Evolutionary conservation across 2,888 invertebrate species (phyloP).

Genomic region (Penaeus monodon): DNA sequence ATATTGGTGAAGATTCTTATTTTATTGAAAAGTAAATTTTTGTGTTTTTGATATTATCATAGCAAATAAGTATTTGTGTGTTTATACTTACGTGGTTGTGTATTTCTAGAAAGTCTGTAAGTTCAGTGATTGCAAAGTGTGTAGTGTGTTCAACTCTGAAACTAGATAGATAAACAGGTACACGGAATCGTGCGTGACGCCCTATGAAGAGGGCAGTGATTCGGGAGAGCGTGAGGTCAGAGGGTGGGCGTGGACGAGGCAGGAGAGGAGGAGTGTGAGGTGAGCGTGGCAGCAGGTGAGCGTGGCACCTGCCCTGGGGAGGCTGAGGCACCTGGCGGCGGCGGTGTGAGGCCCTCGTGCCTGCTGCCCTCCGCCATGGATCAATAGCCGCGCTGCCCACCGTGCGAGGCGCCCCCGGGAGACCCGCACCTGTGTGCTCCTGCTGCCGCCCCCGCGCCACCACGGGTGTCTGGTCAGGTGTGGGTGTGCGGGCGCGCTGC

Average conservation of each 20-base stretch:
- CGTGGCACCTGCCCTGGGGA: constrained; percentile 48
- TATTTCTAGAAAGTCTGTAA: constrained; percentile 26
- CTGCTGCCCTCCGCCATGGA: constrained; percentile 56
- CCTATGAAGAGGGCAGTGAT: background rate
- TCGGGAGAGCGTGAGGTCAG: constrained; percentile 12
- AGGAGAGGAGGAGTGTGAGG: constrained; percentile 35
- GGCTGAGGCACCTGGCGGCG: constrained; percentile 50
- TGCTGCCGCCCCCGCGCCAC: constrained; percentile 15
- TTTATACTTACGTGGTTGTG: constrained; percentile 26
- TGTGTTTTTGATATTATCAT: constrained; percentile 37
- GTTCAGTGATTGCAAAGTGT: background rate
- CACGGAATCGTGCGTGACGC: background rate
- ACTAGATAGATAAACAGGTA: too few species aligned
- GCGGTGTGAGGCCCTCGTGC: constrained; percentile 47
- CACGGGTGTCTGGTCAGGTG: constrained; percentile 32
- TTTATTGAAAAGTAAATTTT: constrained; percentile 29
- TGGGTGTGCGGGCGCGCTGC: constrained; percentile 48
- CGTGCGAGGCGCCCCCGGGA: constrained; percentile 43
- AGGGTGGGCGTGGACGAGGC: constrained; percentile 21
- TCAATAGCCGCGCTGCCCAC: constrained; percentile 58
- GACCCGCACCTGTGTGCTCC: constrained; percentile 45
- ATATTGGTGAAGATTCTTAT: constrained; percentile 4
- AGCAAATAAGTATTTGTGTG: constrained; percentile 27
- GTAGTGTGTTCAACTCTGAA: too few species aligned
- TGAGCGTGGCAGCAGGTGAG: constrained; percentile 42